A percentile compares a stretch with the other conserved stretches of the same genome.
Conservation (phyloP, 2,888 invertebrate species). For the Byasa hedistus region DNA sequence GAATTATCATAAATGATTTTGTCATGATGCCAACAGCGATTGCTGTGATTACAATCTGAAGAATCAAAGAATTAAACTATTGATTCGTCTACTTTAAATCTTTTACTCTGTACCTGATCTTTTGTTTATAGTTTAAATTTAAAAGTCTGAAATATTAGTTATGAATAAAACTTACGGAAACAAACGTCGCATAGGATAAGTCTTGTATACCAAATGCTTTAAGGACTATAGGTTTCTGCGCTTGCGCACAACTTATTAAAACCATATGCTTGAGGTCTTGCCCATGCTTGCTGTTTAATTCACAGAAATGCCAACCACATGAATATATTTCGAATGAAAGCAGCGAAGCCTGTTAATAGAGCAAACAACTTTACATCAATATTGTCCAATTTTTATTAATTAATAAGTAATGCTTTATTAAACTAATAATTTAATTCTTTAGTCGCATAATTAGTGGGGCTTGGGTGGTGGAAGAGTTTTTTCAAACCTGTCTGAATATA, state of each 20-base stretch:
- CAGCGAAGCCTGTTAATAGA: conserved; percentile 55
- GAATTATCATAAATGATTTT: neutral
- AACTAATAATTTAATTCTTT: neutral
- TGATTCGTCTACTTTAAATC: no score
- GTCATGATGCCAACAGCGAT: neutral
- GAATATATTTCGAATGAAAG: conserved; percentile 63
- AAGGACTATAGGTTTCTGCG: conserved; percentile 68
- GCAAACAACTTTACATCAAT: neutral
- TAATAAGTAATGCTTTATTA: no score
- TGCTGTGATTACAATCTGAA: no score
- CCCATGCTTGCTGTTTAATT: conserved; percentile 44
- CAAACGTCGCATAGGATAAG: conserved; percentile 68
- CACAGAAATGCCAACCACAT: conserved; percentile 64
- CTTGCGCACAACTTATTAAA: conserved; percentile 66
- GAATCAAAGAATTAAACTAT: no score
- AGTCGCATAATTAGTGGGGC: neutral
- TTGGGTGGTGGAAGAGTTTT: no score
- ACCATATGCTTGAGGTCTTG: conserved; percentile 54
- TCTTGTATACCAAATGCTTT: conserved; percentile 73
- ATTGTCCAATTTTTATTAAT: neutral
- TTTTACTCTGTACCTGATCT: no score
- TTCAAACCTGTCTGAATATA: no score
- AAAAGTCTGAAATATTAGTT: no score
- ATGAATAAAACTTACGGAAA: conserved; percentile 49
- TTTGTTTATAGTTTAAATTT: no score